Percentiles rank a stretch among this genome's conserved stretches.
Evolutionary conservation across 2,888 invertebrate species (phyloP).

Genomic region (Cephonodes hylas): DNA sequence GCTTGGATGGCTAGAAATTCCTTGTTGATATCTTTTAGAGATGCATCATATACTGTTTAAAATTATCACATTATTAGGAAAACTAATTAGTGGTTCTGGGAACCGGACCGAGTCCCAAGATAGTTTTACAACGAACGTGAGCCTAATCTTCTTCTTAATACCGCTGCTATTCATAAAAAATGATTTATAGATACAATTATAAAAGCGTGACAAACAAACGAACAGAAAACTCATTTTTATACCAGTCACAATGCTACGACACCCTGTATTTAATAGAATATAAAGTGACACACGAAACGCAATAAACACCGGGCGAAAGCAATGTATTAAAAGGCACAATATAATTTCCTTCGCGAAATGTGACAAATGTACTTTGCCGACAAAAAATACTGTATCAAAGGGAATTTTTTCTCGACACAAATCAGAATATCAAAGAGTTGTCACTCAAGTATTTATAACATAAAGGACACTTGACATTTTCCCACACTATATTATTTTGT

Average conservation of each 20-base stretch:
- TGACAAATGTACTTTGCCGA: slow-evolving; percentile 17
- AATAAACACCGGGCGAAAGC: background rate
- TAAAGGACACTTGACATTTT: slow-evolving; percentile 45
- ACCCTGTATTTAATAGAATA: background rate
- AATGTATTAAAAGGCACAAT: background rate
- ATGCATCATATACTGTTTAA: no score
- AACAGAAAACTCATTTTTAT: background rate
- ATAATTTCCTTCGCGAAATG: slow-evolving; percentile 15
- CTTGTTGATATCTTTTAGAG: no score
- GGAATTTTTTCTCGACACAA: slow-evolving; percentile 38
- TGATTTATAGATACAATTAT: no score
- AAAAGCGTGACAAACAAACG: no score
- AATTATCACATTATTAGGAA: no score
- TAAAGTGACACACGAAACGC: background rate
- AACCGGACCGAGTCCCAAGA: no score
- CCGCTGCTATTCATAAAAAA: no score
- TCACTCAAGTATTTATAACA: slow-evolving; percentile 56
- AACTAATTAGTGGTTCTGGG: no score
- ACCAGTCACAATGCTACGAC: background rate
- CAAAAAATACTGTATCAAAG: slow-evolving; percentile 30
- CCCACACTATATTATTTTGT: slow-evolving; percentile 53
- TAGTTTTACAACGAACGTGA: no score
- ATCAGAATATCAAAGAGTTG: slow-evolving; percentile 65
- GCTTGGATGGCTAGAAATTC: no score
- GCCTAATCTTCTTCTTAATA: no score